A percentile compares a stretch with the other conserved stretches of the same genome.
Conservation (phyloP, 2,797 vertebrate genomes). For the Alectoris magna region DNA sequence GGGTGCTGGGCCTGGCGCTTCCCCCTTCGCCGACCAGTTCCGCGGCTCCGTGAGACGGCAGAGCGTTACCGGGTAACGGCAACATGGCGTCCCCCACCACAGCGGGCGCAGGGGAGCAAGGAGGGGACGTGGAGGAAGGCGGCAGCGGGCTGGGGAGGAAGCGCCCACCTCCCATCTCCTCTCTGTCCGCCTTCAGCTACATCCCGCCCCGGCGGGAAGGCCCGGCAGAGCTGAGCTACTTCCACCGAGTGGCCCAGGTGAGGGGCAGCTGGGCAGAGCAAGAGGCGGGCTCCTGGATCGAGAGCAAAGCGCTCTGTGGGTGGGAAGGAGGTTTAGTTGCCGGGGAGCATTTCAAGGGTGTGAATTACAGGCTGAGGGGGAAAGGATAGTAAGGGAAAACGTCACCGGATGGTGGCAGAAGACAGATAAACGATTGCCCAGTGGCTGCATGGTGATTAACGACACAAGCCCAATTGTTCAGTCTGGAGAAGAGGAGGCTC, state of each 20-base stretch:
- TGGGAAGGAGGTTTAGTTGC: background rate
- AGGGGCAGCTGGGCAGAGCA: background rate
- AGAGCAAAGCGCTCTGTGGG: background rate
- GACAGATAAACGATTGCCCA: background rate
- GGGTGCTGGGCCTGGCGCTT: background rate
- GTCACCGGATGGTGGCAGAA: background rate
- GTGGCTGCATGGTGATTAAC: no score
- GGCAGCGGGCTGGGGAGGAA: background rate
- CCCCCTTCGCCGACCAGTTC: background rate
- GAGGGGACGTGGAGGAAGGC: background rate
- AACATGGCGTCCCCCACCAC: background rate
- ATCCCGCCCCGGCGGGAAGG: constrained; percentile 64
- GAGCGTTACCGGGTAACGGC: background rate
- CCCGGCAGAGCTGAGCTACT: constrained; percentile 76
- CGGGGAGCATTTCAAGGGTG: background rate
- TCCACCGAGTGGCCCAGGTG: constrained; percentile 59
- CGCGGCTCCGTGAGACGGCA: no score
- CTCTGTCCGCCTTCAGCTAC: constrained; percentile 69
- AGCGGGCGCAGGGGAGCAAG: rapidly evolving
- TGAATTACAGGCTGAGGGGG: background rate
- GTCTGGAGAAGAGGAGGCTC: no score
- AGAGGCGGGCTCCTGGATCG: background rate
- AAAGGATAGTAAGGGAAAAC: no score
- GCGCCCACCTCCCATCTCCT: background rate
- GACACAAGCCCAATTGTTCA: background rate